Conservation (phyloP, 2,113 vertebrate species). For the Balaeniceps rex region DNA sequence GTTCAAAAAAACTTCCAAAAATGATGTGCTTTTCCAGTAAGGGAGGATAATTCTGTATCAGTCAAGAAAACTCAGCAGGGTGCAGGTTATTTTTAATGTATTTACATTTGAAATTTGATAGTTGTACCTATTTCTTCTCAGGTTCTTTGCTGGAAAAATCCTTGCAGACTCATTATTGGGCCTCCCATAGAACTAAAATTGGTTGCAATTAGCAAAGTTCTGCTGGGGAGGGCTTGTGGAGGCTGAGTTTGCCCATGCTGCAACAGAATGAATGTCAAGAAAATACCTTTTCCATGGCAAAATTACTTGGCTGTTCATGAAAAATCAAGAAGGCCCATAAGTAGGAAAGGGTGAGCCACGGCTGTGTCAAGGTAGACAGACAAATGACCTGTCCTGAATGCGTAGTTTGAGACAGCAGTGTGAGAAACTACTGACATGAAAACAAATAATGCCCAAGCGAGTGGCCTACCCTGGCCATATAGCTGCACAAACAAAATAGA, state of each 20-base stretch:
- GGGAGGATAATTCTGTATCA: neutral
- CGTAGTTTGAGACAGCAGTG: rapidly evolving
- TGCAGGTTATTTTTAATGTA: neutral
- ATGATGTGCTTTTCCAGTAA: neutral
- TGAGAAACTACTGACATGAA: neutral
- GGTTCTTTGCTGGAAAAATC: neutral
- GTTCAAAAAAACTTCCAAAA: neutral
- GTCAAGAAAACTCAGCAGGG: neutral
- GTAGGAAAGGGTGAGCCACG: neutral
- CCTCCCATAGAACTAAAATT: neutral
- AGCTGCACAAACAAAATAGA: neutral
- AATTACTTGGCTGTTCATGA: neutral
- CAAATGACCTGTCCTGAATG: neutral
- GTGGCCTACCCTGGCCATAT: neutral
- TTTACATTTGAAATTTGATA: neutral
- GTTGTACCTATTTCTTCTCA: neutral
- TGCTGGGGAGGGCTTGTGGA: neutral
- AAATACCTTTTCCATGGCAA: neutral
- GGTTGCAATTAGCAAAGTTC: neutral
- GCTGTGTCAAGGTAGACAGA: neutral
- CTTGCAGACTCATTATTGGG: neutral
- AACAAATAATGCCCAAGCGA: neutral
- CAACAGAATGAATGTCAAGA: neutral
- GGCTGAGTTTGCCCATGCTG: neutral
- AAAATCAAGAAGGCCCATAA: neutral